Percentiles rank a stretch among this genome's conserved stretches.
These are phyloP conservation scores for Machimus atricapillus DNA, from an alignment of 2,888 invertebrate species.

Conservation along the genomic window DNA sequence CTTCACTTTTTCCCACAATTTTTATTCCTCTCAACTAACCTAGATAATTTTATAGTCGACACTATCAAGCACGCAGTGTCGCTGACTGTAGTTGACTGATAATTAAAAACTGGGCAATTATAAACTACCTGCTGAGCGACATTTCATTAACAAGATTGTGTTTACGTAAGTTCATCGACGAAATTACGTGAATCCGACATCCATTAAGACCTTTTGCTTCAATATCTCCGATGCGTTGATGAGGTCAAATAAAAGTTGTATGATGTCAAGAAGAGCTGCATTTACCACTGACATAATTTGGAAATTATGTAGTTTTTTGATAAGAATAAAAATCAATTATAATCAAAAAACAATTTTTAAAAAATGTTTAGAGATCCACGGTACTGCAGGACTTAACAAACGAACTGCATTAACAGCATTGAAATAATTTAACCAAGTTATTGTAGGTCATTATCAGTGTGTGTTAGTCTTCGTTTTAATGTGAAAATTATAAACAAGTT, in stretches of 20 bases:
- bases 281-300: not conserved
- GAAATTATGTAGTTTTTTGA: not conserved
- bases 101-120: not conserved
- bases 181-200: not conserved
- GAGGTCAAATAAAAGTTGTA: not conserved
- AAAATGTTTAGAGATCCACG: not conserved
- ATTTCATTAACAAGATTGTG: not conserved
- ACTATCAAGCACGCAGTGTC: not conserved
- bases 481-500: not conserved
- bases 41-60: not conserved
- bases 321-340: not conserved
- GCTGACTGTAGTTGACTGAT: not conserved
- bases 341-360: not conserved
- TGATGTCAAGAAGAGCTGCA: conserved; percentile 16
- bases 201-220: not conserved
- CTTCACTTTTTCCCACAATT: conserved; percentile 12
- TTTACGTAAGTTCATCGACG: not conserved
- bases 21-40: not conserved
- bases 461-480: not conserved
- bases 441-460: not conserved
- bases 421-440: not conserved
- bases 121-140: not conserved
- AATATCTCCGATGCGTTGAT: not conserved
- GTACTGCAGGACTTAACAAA: not conserved
- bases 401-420: not conserved